A percentile compares a stretch with the other conserved stretches of the same genome.
phyloP scores from a whole-genome alignment of 2,797 vertebrate species.

The Euthynnus affinis region DNA sequence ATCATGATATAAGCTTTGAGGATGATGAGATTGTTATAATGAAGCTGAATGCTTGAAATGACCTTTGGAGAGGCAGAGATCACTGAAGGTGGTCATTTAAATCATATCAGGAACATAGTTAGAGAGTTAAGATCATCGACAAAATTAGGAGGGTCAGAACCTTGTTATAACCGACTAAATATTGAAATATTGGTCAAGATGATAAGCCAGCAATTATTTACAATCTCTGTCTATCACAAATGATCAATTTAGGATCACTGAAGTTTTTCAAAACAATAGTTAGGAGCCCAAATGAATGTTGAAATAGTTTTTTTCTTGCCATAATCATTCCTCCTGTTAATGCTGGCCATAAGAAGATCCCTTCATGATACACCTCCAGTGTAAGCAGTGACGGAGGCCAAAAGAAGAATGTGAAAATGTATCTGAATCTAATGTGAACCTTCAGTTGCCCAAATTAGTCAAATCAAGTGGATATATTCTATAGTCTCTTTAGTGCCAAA shows the following conservation, averaged over 20 bases:
- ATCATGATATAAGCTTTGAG: conserved; percentile 44
- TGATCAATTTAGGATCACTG: neutral
- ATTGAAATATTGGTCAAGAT: conserved; percentile 9
- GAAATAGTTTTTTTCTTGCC: too few relatives aligned
- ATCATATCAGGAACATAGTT: conserved; percentile 27
- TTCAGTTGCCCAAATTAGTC: too few relatives aligned
- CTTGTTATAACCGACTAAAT: neutral
- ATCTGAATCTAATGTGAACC: too few relatives aligned
- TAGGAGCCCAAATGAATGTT: too few relatives aligned
- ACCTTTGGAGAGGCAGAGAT: conserved; percentile 32
- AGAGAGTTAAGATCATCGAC: conserved; percentile 40
- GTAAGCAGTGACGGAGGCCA: too few relatives aligned
- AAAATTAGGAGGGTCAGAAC: conserved; percentile 11
- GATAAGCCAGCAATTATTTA: conserved; percentile 1
- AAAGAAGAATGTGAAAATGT: too few relatives aligned
- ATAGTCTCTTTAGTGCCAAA: too few relatives aligned
- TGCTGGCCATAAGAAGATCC: too few relatives aligned
- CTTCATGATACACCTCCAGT: too few relatives aligned
- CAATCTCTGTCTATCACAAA: conserved; percentile 8
- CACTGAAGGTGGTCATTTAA: conserved; percentile 31
- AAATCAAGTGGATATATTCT: too few relatives aligned
- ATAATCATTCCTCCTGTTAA: too few relatives aligned
- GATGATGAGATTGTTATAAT: conserved; percentile 67
- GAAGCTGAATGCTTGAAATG: conserved; percentile 55
- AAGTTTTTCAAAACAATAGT: neutral